Evolutionary conservation across 2,113 vertebrate species (phyloP).

Genomic region (Passer domesticus): DNA sequence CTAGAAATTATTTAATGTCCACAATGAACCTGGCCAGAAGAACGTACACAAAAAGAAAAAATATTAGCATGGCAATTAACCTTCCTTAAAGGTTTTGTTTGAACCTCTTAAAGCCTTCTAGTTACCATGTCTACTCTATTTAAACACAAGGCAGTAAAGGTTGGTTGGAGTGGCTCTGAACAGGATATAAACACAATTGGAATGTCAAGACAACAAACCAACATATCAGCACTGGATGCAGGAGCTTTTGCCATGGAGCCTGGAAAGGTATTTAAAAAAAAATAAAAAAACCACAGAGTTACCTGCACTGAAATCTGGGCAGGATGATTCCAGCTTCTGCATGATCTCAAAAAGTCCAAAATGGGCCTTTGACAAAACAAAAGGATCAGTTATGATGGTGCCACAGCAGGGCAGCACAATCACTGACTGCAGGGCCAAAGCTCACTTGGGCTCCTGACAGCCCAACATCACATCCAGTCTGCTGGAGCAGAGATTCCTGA

Average conservation of each 20-base stretch:
- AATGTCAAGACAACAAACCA: neutral
- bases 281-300: neutral
- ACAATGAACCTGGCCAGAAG: neutral
- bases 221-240: neutral
- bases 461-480: neutral
- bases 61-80: neutral
- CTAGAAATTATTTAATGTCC: neutral
- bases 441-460: neutral
- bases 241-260: neutral
- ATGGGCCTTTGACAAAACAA: neutral
- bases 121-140: neutral
- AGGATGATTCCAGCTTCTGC: neutral
- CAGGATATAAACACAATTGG: neutral
- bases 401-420: neutral
- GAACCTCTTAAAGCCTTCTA: neutral
- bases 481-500: neutral
- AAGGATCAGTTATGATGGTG: accelerated
- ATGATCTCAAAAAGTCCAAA: neutral
- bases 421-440: neutral
- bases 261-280: neutral
- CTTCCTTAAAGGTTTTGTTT: neutral
- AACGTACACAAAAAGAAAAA: neutral
- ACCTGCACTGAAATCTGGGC: neutral
- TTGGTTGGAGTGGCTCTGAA: neutral
- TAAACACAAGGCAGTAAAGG: neutral